Evolutionary conservation across 2,113 vertebrate genomes (phyloP), one percentile per base, ranked within the genome.

Genomic region (Lepus europaeus): DNA sequence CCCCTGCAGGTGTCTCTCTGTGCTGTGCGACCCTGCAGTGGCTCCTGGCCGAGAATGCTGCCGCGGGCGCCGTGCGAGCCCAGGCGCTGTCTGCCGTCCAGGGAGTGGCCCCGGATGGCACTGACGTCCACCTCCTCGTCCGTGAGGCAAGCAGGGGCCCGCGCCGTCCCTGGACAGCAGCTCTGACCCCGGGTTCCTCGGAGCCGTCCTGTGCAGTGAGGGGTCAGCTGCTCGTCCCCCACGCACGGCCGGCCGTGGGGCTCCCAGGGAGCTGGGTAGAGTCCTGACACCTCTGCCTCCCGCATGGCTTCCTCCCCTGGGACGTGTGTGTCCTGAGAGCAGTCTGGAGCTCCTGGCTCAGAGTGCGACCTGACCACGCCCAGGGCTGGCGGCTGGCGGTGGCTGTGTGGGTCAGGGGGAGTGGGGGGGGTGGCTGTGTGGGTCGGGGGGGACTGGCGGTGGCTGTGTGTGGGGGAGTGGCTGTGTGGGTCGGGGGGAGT

Each of bases 11-110:
- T 0, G 53, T 64, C 17, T 51, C 98, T 0, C 97, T 98, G 76
- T 96, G 98, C 97, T 98, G 96, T 7, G 97, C 98, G 90, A 97
- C 99, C 3, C 98, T 99, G 82, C 98, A 97, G 51, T 99, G 99
- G 99, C 98, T 99, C 95, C 94, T 99, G 45, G 98, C 98, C 0
- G 97, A 97, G 91, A 98, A 97, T 0, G 9, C 97, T 0, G 98
- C 97, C 22, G 97, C 92, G 1, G 97, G 97, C 13, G 76, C 45
- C 0, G 86, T 97, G 74, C 96, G 86, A 69, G 53, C 91, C 17
- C 59, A 64, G 14, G 97, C 92, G 4, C 91, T 96, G 91, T 89
- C 98, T 0, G 97, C 98, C 0, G 95, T 98, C 82, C 97, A 96
- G 7, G 99, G 98, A 0, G n/a, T 73, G 9, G 98, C 98, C 1